Evolutionary conservation across 2,113 vertebrate species (phyloP), one percentile per base, ranked within the genome.

Genomic region (Delphinus delphis): DNA sequence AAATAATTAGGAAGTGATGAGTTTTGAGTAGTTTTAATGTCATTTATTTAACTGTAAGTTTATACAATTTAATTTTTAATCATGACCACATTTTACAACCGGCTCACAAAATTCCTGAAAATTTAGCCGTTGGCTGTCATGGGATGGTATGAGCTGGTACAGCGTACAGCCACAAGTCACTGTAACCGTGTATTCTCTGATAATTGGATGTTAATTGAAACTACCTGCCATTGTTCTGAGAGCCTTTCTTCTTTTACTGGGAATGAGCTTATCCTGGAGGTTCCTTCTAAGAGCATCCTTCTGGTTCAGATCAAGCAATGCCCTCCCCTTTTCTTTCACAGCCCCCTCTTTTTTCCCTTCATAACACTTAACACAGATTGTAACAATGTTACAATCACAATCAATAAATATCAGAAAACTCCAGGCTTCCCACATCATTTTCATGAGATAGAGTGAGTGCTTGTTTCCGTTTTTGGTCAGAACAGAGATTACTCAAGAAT

Each of bases 111-210:
- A 62, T 86, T 86, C 44, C 58, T 47, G 44, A 41, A 91, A 33
- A 68, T 73, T 1, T 23, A 67, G 26, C 21, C 47, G 5, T 26
- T 8, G 70, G 68, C 31, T 63, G 3, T 33, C 11, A 4, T 8
- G 44, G 31, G 18, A 67, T 76, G 55, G 23, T 20, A 9, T 1
- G 8, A 84, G 31, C 33, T 33, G 33, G 53, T 9, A n/a, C n/a
- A 36, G 50, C 1, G 0, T 33, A 33, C 9, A 44, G 28, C 5
- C 41, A 17, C 15, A 65, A 10, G 31, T 20, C 65, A 13, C 13
- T 9, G 26, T 36, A 6, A 14, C 41, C 11, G 0, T 12, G 41
- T 50, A 5, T 14, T n/a, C n/a, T n/a, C 28, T 21, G 31, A n/a
- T 50, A 4, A 4, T 11, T 20, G 68, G 23, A n/a, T 58, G 14